phyloP scores from a whole-genome alignment of 2,888 invertebrate species.

The Crossocerus cetratus region DNA sequence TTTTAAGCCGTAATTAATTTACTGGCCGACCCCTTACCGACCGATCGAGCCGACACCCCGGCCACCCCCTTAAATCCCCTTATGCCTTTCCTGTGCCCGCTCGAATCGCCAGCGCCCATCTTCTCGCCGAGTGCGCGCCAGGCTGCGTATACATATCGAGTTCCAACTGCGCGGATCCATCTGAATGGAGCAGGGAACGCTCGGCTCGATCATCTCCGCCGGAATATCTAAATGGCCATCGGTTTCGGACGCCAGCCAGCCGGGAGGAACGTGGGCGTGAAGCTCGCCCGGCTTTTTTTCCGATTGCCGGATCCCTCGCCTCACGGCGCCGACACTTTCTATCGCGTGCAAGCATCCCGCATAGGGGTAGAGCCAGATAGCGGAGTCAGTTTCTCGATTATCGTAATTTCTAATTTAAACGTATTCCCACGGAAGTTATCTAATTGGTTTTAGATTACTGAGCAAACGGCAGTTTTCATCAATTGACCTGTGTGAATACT shows the following conservation, averaged over 20 bases:
- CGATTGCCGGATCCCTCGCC: conserved; percentile 40
- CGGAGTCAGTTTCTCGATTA: too few relatives aligned
- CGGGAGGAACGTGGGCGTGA: conserved; percentile 43
- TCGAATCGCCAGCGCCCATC: conserved; percentile 7
- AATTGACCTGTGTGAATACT: too few relatives aligned
- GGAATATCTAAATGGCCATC: conserved; percentile 60
- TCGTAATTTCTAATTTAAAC: conserved; percentile 25
- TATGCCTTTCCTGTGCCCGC: not conserved
- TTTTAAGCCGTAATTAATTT: conserved; percentile 76
- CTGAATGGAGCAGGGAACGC: conserved; percentile 32
- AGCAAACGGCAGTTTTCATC: too few relatives aligned
- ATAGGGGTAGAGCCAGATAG: too few relatives aligned
- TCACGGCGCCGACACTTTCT: conserved; percentile 39
- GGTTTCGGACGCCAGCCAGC: conserved; percentile 19
- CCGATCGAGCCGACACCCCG: conserved; percentile 37
- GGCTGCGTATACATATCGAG: too few relatives aligned
- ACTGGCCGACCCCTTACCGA: conserved; percentile 65
- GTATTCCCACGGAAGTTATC: too few relatives aligned
- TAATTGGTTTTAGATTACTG: too few relatives aligned
- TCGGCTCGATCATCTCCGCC: conserved; percentile 36
- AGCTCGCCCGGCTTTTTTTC: conserved; percentile 10
- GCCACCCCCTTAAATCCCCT: conserved; percentile 56
- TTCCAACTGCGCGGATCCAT: not conserved
- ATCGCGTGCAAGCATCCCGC: conserved; percentile 26
- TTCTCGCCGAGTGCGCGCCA: conserved; percentile 11